Evolutionary conservation across 2,797 vertebrate genomes (phyloP).

Genomic region (Aulostomus chinensis): DNA sequence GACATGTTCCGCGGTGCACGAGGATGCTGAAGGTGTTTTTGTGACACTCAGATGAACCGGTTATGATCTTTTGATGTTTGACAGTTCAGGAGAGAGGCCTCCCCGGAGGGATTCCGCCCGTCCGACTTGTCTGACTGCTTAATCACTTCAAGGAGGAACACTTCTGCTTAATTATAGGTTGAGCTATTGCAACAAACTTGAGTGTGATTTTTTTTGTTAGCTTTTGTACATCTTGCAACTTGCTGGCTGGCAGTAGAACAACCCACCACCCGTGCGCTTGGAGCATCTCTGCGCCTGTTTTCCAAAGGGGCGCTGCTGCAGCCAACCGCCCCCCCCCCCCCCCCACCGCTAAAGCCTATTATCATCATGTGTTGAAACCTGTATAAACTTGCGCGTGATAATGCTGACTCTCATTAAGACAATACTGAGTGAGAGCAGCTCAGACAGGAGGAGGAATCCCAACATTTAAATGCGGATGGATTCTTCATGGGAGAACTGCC

Average conservation of each 20-base stretch:
- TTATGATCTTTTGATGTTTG: slow-evolving; percentile 84
- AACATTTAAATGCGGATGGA: too few relatives aligned
- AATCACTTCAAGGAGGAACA: slow-evolving; percentile 69
- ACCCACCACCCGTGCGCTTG: too few relatives aligned
- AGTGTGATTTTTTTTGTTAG: slow-evolving; percentile 6
- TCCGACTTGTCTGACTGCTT: slow-evolving; percentile 90
- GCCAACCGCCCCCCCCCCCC: too few relatives aligned
- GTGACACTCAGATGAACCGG: slow-evolving; percentile 83
- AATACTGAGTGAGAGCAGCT: neutral
- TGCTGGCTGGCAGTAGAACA: slow-evolving; percentile 5
- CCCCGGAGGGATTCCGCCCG: slow-evolving; percentile 80
- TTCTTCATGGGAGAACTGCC: slow-evolving; percentile 76
- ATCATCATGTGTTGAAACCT: slow-evolving; percentile 39
- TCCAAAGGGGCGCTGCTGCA: slow-evolving; percentile 6
- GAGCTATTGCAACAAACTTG: slow-evolving; percentile 29
- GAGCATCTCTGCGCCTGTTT: slow-evolving; percentile 7
- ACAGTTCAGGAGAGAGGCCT: slow-evolving; percentile 67
- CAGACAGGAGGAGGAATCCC: neutral
- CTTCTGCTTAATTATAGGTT: slow-evolving; percentile 66
- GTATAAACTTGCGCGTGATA: slow-evolving; percentile 30
- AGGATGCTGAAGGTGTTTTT: slow-evolving; percentile 66
- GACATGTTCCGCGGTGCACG: slow-evolving; percentile 50
- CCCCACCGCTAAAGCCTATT: slow-evolving; percentile 10
- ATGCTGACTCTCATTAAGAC: slow-evolving; percentile 9
- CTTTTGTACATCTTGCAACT: neutral